Conservation (phyloP, 2,113 vertebrate genomes). For the Aphyosemion australe region DNA sequence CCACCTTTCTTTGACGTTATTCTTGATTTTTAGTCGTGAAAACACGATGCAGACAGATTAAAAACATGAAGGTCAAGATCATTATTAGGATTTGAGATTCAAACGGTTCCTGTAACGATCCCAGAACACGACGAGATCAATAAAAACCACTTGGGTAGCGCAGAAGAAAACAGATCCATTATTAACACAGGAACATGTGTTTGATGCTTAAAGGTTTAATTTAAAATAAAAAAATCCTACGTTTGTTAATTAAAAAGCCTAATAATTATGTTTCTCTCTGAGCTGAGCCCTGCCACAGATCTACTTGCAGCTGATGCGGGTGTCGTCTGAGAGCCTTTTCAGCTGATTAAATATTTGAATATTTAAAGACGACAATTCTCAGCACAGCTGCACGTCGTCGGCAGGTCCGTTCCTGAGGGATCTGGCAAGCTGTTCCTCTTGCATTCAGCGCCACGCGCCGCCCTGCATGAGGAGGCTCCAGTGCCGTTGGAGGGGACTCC, state of each 20-base stretch:
- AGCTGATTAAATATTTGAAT: slow-evolving; percentile 84
- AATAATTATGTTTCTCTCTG: too few relatives aligned
- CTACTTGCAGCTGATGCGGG: background rate
- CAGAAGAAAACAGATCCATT: background rate
- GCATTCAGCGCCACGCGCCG: slow-evolving; percentile 68
- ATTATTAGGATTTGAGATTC: background rate
- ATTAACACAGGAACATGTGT: background rate
- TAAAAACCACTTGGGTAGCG: too few relatives aligned
- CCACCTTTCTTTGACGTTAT: too few relatives aligned
- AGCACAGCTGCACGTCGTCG: slow-evolving; percentile 77
- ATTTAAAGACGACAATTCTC: slow-evolving; percentile 81
- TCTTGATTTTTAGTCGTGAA: too few relatives aligned
- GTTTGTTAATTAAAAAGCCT: too few relatives aligned
- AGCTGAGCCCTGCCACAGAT: slow-evolving; percentile 4
- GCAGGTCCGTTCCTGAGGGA: slow-evolving; percentile 74
- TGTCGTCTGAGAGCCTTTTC: slow-evolving; percentile 63
- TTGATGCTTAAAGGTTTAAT: too few relatives aligned
- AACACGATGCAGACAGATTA: background rate
- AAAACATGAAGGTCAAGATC: background rate
- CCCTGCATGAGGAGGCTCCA: slow-evolving; percentile 69
- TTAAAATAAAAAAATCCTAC: too few relatives aligned
- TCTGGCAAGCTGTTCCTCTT: slow-evolving; percentile 76
- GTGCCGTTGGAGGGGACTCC: slow-evolving; percentile 62
- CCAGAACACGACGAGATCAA: background rate
- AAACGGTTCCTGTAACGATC: background rate